Percentiles rank a stretch among this genome's conserved stretches.
Evolutionary conservation across 1,140 invertebrate genomes (phyloP).

Genomic region (Eueides isabella): DNA sequence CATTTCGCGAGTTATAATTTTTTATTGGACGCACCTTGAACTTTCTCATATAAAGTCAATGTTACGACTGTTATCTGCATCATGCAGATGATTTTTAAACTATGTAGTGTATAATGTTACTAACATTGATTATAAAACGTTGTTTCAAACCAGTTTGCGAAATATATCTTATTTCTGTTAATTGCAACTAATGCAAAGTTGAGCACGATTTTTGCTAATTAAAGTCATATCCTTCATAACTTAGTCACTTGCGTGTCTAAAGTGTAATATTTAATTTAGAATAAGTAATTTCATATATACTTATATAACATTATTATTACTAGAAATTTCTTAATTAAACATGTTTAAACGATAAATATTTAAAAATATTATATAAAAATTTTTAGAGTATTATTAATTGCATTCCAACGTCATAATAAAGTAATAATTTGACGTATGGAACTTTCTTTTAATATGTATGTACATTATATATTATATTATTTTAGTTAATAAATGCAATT

Average conservation of each 20-base stretch:
- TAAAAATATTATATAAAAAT: background rate
- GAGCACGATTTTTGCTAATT: background rate
- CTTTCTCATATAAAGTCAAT: slow-evolving; percentile 27
- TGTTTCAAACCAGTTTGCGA: background rate
- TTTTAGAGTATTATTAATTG: background rate
- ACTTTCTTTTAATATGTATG: too few relatives aligned
- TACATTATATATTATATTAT: too few relatives aligned
- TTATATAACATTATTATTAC: background rate
- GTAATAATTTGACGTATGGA: too few relatives aligned
- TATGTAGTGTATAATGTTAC: too few relatives aligned
- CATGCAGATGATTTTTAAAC: background rate
- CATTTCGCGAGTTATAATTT: slow-evolving; percentile 21
- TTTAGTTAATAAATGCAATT: too few relatives aligned
- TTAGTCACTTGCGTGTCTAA: background rate
- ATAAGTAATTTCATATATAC: background rate
- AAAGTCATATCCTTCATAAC: background rate
- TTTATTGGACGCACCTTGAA: slow-evolving; percentile 33
- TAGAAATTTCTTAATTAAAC: background rate
- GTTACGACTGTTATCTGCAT: background rate
- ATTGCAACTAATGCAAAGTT: background rate
- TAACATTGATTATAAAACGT: background rate
- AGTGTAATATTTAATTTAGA: background rate
- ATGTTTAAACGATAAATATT: background rate
- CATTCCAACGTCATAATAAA: background rate
- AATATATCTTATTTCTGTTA: background rate